Evolutionary conservation across 2,888 invertebrate genomes (phyloP).

Genomic region (Nephrotoma guestfalica): DNA sequence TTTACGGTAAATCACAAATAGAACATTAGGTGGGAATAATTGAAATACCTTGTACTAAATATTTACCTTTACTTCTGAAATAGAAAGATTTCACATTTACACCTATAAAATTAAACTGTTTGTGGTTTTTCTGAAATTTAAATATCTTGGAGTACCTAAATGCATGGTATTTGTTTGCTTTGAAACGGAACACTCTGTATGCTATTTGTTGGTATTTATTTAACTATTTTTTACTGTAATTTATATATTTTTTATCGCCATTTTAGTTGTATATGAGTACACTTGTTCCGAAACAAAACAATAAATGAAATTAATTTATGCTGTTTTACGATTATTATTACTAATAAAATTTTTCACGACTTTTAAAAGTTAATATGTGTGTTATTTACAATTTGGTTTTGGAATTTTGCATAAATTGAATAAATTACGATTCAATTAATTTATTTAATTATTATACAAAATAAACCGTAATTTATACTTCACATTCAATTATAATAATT

Average conservation of each 20-base stretch:
- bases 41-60: too few relatives aligned
- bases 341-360: neutral
- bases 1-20: too few relatives aligned
- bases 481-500: too few relatives aligned
- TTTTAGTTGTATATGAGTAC: neutral
- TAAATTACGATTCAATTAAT: neutral
- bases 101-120: too few relatives aligned
- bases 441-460: neutral
- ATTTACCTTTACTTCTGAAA: too few relatives aligned
- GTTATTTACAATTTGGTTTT: neutral
- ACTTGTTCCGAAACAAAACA: neutral
- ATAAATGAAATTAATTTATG: neutral
- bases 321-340: neutral
- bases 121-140: too few relatives aligned
- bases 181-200: too few relatives aligned
- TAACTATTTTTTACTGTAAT: neutral
- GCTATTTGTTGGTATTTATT: neutral
- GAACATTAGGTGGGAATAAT: too few relatives aligned
- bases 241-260: neutral
- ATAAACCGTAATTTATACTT: too few relatives aligned
- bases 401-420: neutral
- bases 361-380: neutral
- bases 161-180: too few relatives aligned
- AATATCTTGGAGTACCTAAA: too few relatives aligned
- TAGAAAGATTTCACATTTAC: too few relatives aligned